Evolutionary conservation across 2,888 invertebrate species (phyloP).

Genomic region (Glyphotaelius pellucidus): DNA sequence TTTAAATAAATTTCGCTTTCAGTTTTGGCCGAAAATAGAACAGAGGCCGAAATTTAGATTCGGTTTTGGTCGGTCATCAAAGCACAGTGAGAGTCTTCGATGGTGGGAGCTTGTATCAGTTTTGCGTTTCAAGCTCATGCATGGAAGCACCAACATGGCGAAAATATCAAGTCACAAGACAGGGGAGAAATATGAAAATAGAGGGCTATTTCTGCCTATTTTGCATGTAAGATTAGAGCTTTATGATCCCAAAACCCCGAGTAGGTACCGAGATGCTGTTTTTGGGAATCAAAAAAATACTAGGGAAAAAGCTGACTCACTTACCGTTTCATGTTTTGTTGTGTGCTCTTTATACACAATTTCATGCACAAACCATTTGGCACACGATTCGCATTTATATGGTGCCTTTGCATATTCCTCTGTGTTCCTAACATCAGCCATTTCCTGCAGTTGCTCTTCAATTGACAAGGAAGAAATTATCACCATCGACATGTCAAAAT

Average conservation of each 20-base stretch:
- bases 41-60: too few species aligned
- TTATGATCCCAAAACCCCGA: not conserved
- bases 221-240: not conserved
- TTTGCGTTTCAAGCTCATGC: too few species aligned
- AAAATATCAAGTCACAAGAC: too few species aligned
- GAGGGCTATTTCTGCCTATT: not conserved
- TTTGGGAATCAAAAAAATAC: not conserved
- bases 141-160: too few species aligned
- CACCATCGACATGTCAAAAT: slow-evolving; percentile 55
- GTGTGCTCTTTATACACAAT: slow-evolving; percentile 62
- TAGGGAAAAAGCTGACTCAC: not conserved
- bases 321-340: slow-evolving; percentile 62
- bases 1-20: too few species aligned
- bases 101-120: too few species aligned
- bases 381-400: slow-evolving; percentile 61
- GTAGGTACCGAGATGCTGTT: not conserved
- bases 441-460: slow-evolving; percentile 55
- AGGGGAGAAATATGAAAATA: not conserved
- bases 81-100: too few species aligned
- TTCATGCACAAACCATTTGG: slow-evolving; percentile 60
- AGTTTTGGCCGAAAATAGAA: too few species aligned
- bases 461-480: slow-evolving; percentile 43
- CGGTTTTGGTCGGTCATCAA: too few species aligned
- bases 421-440: slow-evolving; percentile 41
- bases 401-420: slow-evolving; percentile 58